A percentile compares a stretch with the other conserved stretches of the same genome.
Conservation (phyloP, 2,888 invertebrate genomes). For the Monopis laevigella region DNA sequence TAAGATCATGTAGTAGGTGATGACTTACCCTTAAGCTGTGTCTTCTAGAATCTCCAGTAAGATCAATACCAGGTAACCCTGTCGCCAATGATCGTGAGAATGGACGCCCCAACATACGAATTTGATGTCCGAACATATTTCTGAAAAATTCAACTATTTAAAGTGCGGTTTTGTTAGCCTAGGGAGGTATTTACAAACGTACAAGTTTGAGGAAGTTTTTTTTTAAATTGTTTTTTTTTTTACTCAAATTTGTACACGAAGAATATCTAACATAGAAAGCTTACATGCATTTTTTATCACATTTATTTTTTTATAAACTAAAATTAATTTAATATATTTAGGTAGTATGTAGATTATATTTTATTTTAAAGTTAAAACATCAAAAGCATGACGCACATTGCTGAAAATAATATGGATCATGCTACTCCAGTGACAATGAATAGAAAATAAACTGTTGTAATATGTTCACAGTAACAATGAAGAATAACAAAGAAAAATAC, state of each 20-base stretch:
- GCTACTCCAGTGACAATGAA: slow-evolving; percentile 42
- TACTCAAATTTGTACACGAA: slow-evolving; percentile 43
- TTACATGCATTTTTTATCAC: slow-evolving; percentile 39
- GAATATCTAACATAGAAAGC: slow-evolving; percentile 62
- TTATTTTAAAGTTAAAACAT: slow-evolving; percentile 32
- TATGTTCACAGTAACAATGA: slow-evolving; percentile 27
- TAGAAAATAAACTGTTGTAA: slow-evolving; percentile 30
- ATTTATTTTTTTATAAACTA: neutral
- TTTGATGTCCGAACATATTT: slow-evolving; percentile 71
- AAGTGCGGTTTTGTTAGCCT: slow-evolving; percentile 4
- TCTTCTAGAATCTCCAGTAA: slow-evolving; percentile 60
- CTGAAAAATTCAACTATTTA: slow-evolving; percentile 63
- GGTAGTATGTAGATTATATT: neutral
- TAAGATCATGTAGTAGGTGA: no score
- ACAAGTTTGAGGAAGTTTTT: slow-evolving; percentile 22
- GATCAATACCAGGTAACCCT: slow-evolving; percentile 61
- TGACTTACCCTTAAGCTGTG: slow-evolving; percentile 69
- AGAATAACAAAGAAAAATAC: slow-evolving; percentile 51
- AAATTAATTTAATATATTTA: neutral
- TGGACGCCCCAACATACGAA: slow-evolving; percentile 72
- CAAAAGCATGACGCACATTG: slow-evolving; percentile 64
- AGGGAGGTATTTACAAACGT: slow-evolving; percentile 8
- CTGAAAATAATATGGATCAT: slow-evolving; percentile 52
- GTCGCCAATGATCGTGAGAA: slow-evolving; percentile 73
- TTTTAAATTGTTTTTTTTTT: slow-evolving; percentile 9